Evolutionary conservation across 2,888 invertebrate species (phyloP), one percentile per base, ranked within the genome.

Genomic region (Drosophila pseudotakahashii): DNA sequence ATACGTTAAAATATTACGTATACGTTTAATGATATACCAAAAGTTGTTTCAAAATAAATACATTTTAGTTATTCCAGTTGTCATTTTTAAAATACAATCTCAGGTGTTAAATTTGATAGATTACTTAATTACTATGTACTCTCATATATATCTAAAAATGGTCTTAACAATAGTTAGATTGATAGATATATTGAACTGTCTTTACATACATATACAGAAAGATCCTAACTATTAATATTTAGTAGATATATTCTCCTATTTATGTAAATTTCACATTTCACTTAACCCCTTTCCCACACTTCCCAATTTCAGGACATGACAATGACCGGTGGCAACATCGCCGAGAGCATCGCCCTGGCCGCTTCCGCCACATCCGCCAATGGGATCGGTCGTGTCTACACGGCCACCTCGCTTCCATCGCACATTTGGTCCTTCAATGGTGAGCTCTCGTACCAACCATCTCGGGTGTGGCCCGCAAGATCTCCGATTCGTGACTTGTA

Each of bases 341-440:
- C 90, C n/a, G 91, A 91, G 71, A 91, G 90, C 76, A 89, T 91
- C 68, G 90, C 91, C 55, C 74, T 91, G 69, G 91, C 91, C 58
- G 90, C 92, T 52, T 89, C 90, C 42, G 90, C 61, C 86, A 73
- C 73, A 57, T 87, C 82, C 52, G 88, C 76, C 52, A 89, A 86
- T 70, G 94, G 95, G 63, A 93, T 96, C 54, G 96, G 96, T 69
- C 93, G 97, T 77, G 97, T 97, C 37, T 97, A 96, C 90, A 96
- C 97, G 71, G 97, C 97, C 86, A 97, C 97, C 92, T 97, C 97
- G 87, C 93, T 97, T 93, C 97, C 97, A 90, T 96, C 97, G 83
- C 97, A 97, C 93, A 97, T 97, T 93, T 97, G 97, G 97, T 97
- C 97, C 83, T 94, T 97, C 89, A 97, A 97, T 92, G 97, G 97